Conservation (phyloP, 2,113 vertebrate genomes). For the Gymnorhina tibicen region DNA sequence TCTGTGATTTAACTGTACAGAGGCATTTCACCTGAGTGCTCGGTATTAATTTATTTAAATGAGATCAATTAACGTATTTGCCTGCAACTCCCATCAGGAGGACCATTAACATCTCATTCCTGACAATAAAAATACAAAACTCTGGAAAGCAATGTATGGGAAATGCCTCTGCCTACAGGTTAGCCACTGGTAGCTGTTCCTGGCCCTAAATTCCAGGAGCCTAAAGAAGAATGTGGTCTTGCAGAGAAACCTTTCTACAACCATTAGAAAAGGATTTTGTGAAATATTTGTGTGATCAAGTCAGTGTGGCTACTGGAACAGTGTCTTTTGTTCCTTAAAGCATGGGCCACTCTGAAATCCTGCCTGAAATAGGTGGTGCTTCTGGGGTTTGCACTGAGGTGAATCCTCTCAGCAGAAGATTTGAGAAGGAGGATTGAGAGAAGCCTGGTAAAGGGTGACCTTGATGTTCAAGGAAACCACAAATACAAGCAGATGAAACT, state of each 20-base stretch:
- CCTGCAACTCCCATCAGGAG: neutral
- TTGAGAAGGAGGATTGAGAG: neutral
- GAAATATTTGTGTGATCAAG: fast-evolving
- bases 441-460: neutral
- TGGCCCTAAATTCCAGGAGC: neutral
- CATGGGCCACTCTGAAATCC: neutral
- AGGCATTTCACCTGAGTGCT: neutral
- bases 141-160: neutral
- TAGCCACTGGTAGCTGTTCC: neutral
- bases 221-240: neutral
- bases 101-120: neutral
- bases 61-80: neutral
- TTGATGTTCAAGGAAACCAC: neutral
- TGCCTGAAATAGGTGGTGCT: neutral
- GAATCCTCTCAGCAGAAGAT: neutral
- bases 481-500: neutral
- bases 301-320: neutral
- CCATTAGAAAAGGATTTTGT: neutral
- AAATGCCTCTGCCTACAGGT: neutral
- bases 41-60: conserved; percentile 10
- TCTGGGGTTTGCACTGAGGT: neutral
- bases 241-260: neutral
- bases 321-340: neutral
- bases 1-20: neutral
- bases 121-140: neutral